Base-by-base conservation (phyloP, 2,797 vertebrate species). In the Manis pentadactyla region DNA sequence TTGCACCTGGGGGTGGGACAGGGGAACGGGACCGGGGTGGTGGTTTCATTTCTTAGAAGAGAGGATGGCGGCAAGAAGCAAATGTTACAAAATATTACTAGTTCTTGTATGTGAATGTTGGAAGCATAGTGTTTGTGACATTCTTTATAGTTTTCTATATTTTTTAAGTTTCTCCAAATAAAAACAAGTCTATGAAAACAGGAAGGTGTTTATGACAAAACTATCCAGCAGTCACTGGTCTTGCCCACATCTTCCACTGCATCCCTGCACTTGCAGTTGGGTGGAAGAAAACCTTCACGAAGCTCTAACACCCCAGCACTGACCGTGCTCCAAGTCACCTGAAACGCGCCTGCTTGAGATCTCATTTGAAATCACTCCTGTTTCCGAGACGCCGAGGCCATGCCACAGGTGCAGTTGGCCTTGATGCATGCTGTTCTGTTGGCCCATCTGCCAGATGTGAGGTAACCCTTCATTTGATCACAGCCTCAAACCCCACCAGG, bases 121-220 rank as follows among this genome's bases (percentile, higher is more conserved):
- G 21, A 39, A n/a, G 23, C 42, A 9, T 11, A 57, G 34, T 64
- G 23, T 63, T 74, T 75, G 1, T 63, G 61, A 64, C 7, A 12
- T 77, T 68, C 74, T 77, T 89, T 53, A 51, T 73, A 25, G 29
- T 59, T 15, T 31, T 46, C 75, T 71, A 4, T 89, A 37, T 18
- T 46, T 42, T 93, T 23, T 66, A 27, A 57, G 39, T 78, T 87
- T 94, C 64, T 87, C 53, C 46, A 90, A 78, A 71, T 88, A 42
- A 75, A 53, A 25, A 77, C 63, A 87, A 93, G 37, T 15, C 34
- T 59, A 1, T 42, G 63, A 51, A 87, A 83, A 66, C 34, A 87
- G 89, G 57, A 87, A 37, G 74, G 63, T n/a, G 14, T 42, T 74
- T 46, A 57, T 64, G 55, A 46, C 55, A 59, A 46, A 87, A 63